phyloP scores from a whole-genome alignment of 2,888 invertebrate genomes.

The Spisula subtruncata region DNA sequence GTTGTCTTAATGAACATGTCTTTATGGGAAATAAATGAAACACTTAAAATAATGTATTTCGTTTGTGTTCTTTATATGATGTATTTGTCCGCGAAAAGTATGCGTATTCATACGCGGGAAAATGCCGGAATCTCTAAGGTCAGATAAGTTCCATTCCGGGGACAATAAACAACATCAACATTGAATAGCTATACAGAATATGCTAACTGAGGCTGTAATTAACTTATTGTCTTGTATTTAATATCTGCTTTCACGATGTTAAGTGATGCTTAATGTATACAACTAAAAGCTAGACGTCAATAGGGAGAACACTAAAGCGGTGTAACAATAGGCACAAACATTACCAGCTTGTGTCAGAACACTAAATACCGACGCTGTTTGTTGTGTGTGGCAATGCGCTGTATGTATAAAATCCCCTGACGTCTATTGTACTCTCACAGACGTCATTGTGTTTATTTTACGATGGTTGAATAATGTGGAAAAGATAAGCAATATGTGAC shows the following conservation, averaged over 20 bases:
- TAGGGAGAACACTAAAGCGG: background rate
- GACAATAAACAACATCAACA: background rate
- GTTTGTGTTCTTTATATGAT: conserved; percentile 22
- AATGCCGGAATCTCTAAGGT: conserved; percentile 30
- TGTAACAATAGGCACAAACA: background rate
- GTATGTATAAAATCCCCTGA: too few species aligned
- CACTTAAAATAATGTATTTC: conserved; percentile 40
- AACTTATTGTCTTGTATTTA: conserved; percentile 21
- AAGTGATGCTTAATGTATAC: background rate
- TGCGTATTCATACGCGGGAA: conserved; percentile 32
- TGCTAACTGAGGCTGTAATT: background rate
- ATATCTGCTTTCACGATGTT: conserved; percentile 16
- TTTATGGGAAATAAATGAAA: conserved; percentile 27
- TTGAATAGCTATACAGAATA: background rate
- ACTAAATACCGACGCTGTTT: background rate
- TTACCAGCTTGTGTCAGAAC: background rate
- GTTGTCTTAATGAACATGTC: background rate
- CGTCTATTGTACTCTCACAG: too few species aligned
- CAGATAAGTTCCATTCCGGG: background rate
- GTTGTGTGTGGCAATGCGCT: too few species aligned
- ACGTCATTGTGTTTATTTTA: too few species aligned
- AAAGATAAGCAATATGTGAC: too few species aligned
- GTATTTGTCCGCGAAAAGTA: conserved; percentile 30
- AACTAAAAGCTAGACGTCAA: background rate
- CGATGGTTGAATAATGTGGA: too few species aligned